These are phyloP conservation scores for Vicugna pacos DNA, from an alignment of 2,113 vertebrate species.

Conservation along the genomic window DNA sequence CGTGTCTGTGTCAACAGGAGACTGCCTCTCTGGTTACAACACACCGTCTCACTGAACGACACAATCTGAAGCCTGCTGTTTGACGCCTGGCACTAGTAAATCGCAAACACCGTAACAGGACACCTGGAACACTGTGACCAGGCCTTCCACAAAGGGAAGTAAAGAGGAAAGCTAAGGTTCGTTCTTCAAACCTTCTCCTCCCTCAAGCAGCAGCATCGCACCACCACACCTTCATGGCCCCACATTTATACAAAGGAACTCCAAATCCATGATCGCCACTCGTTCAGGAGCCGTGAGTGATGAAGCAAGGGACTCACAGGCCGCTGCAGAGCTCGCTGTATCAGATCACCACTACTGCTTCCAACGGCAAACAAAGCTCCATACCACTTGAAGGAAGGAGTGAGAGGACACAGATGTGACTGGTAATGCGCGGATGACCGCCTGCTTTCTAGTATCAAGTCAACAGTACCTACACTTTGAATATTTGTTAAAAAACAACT, in stretches of 20 bases:
- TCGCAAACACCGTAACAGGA: background rate
- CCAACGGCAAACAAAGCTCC: background rate
- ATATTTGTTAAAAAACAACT: background rate
- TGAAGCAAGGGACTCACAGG: background rate
- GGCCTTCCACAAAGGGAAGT: background rate
- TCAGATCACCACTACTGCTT: background rate
- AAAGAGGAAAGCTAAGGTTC: background rate
- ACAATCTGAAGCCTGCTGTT: background rate
- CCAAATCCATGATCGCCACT: accelerated
- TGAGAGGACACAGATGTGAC: too few relatives aligned
- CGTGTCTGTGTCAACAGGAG: background rate
- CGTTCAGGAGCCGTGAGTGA: background rate
- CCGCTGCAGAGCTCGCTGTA: accelerated
- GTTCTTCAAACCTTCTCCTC: background rate
- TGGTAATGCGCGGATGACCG: too few relatives aligned
- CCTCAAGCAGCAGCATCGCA: background rate
- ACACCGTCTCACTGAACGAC: background rate
- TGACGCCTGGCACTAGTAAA: background rate
- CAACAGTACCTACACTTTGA: background rate
- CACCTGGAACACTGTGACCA: background rate
- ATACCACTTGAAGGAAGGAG: background rate
- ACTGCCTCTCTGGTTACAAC: background rate
- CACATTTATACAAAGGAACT: background rate
- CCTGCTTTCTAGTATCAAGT: background rate
- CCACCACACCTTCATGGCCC: background rate